phyloP scores from a whole-genome alignment of 2,797 vertebrate species.

The Pantherophis vulpinus region DNA sequence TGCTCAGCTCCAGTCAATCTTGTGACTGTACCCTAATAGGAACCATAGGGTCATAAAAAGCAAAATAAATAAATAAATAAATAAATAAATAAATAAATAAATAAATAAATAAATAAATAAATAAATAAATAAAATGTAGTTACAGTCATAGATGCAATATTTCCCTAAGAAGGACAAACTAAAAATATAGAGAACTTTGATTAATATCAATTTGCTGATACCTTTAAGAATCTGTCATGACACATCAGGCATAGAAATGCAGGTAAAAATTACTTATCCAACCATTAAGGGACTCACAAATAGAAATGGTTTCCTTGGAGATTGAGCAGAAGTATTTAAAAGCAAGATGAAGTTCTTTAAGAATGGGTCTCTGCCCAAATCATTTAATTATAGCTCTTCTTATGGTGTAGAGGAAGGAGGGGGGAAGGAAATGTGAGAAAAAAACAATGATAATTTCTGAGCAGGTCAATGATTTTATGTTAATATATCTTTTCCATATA shows the following conservation, averaged over 20 bases:
- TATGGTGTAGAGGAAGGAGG: neutral
- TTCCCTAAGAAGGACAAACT: conserved; percentile 56
- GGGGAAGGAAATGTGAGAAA: neutral
- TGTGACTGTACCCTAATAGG: neutral
- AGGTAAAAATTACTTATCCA: conserved; percentile 79
- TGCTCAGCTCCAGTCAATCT: neutral
- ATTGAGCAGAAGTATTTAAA: conserved; percentile 59
- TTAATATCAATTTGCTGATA: conserved; percentile 67
- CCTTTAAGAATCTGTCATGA: conserved; percentile 74
- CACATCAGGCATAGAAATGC: conserved; percentile 75
- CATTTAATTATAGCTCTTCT: conserved; percentile 30
- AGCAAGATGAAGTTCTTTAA: conserved; percentile 46
- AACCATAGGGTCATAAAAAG: neutral
- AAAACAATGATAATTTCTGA: neutral
- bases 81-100: neutral
- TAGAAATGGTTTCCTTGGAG: conserved; percentile 74
- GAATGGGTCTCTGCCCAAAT: conserved; percentile 29
- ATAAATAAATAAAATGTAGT: neutral
- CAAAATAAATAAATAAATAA: neutral
- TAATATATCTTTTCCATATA: rapidly evolving
- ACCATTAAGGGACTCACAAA: conserved; percentile 70
- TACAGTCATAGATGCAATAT: conserved; percentile 49
- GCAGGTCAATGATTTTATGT: neutral
- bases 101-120: no score
- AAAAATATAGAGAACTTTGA: conserved; percentile 67